Conservation (phyloP, 2,797 vertebrate genomes). For the Anas flavirostris region DNA sequence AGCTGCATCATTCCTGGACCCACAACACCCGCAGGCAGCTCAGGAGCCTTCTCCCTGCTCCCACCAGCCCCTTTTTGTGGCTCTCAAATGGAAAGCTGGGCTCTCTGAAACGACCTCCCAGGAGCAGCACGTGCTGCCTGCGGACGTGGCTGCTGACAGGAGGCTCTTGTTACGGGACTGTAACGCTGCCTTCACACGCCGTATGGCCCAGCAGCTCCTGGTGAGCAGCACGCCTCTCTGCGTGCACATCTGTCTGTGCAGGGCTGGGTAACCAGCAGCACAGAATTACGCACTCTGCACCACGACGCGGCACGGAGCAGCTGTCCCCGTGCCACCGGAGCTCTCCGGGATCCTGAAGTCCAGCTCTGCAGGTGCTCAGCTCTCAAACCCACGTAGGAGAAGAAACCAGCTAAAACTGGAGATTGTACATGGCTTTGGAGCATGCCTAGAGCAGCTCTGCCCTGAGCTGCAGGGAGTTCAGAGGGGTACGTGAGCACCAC, state of each 20-base stretch:
- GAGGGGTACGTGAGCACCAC: accelerated
- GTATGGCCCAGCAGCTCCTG: background rate
- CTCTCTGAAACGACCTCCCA: background rate
- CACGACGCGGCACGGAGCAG: background rate
- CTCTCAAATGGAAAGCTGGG: accelerated
- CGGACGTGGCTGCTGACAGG: background rate
- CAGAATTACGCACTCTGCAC: background rate
- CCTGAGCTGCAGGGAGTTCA: background rate
- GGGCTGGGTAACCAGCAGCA: background rate
- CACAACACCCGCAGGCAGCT: background rate
- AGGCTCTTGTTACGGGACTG: background rate
- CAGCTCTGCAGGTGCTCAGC: background rate
- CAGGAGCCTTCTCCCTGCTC: background rate
- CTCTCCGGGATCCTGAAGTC: background rate
- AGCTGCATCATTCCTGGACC: background rate
- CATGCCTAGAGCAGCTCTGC: background rate
- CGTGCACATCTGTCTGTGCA: background rate
- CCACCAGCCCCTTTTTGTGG: background rate
- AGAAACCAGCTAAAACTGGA: background rate
- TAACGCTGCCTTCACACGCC: background rate
- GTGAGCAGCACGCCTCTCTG: background rate
- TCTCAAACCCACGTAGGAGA: background rate
- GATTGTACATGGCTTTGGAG: background rate
- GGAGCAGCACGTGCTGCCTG: accelerated
- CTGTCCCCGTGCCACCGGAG: too few species aligned